Evolutionary conservation across 2,888 invertebrate species (phyloP), one percentile per base, ranked within the genome.

Genomic region (Drosophila robusta): DNA sequence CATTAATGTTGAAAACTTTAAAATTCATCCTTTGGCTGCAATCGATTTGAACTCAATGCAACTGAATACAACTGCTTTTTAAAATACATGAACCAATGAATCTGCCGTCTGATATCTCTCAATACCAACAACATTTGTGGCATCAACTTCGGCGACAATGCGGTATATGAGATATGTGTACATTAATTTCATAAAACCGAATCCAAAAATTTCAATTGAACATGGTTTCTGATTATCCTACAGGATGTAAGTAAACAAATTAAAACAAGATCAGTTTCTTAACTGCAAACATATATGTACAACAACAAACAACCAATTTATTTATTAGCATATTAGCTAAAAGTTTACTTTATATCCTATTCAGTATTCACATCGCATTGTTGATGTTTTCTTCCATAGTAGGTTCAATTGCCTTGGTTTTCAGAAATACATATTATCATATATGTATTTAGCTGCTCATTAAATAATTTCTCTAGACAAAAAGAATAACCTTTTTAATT

Each of bases 201-300:
- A 62, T 41, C 32, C 50, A 76, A 75, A 65, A 69, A 75, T 79
- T 79, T 60, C 46, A 61, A 72, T 75, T 75, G 50, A 82, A 85
- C 50, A 82, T 81, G 85, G 76, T 79, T 79, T 82, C 86, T 82
- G 73, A 79, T 57, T 67, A 76, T 79, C 70, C 74, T 73, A 76
- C 80, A 80, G 80, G 80, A 80, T 80, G 80, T 80, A 80, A 80
- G 80, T 80, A 80, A 80, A 80, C 57, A 67, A 64, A 68, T 47
- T 14, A 75, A 62, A 75, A 18, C 45, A 29, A 46, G 36, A 54
- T 47, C 34, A 41, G 18, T 47, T 22, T 46, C 45, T n/a, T 34
- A 49, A 36, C 7, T 60, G 26, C 29, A 44, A 51, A 60, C 55
- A 46, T 51, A 47, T 51, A 54, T 22, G 38, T 42, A 67, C 36